These are phyloP conservation scores for Drosophila phalerata DNA, from an alignment of 2,888 invertebrate species.

Conservation along the genomic window DNA sequence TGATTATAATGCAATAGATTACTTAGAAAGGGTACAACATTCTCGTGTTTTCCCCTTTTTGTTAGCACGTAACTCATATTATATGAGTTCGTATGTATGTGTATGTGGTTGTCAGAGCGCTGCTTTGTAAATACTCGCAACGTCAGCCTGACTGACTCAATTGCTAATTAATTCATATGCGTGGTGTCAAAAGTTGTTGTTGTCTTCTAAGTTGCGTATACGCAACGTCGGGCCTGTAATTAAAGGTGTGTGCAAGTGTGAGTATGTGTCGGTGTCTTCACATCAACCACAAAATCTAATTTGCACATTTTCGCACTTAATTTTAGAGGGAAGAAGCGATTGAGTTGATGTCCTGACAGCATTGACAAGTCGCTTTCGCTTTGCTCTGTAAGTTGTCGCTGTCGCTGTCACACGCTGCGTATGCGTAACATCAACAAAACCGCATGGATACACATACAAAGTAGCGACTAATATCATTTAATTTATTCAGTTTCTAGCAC, in stretches of 20 bases:
- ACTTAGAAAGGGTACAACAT: not conserved
- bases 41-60: not conserved
- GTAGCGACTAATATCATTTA: conserved; percentile 68
- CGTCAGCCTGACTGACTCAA: conserved; percentile 39
- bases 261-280: conserved; percentile 26
- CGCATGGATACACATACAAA: conserved; percentile 51
- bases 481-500: conserved; percentile 62
- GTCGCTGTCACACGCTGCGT: conserved; percentile 45
- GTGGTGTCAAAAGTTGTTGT: conserved; percentile 54
- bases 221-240: conserved; percentile 51
- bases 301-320: conserved; percentile 72
- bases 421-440: conserved; percentile 52
- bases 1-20: not conserved
- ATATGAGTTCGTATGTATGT: not conserved
- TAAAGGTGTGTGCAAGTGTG: conserved; percentile 42
- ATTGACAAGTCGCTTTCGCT: conserved; percentile 46
- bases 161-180: conserved; percentile 73
- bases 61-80: not conserved
- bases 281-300: conserved; percentile 67
- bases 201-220: conserved; percentile 43
- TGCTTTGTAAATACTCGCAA: conserved; percentile 25
- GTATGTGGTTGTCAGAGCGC: conserved; percentile 14
- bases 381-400: conserved; percentile 3
- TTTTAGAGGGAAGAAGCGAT: conserved; percentile 48
- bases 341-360: conserved; percentile 49